Evolutionary conservation across 2,888 invertebrate species (phyloP).

Genomic region (Orthosia gothica): DNA sequence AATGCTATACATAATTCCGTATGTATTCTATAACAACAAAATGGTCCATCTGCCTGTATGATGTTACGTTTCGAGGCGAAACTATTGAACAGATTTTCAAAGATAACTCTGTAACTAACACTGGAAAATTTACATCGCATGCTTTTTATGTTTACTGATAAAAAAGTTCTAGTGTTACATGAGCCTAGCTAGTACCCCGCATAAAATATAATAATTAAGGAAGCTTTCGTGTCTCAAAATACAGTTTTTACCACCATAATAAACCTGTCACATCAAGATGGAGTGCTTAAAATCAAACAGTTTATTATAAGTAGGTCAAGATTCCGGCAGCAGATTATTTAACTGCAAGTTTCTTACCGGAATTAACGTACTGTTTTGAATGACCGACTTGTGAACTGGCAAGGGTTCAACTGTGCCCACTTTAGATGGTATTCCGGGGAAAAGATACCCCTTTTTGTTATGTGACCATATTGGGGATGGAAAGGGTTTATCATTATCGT

Average conservation of each 20-base stretch:
- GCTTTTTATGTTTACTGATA: background rate
- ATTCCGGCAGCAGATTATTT: slow-evolving; percentile 56
- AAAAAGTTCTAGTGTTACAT: background rate
- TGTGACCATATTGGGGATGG: background rate
- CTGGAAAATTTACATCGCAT: too few species aligned
- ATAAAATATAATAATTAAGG: slow-evolving; percentile 5
- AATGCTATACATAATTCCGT: background rate
- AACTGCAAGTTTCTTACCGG: slow-evolving; percentile 49
- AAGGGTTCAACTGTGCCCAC: slow-evolving; percentile 22
- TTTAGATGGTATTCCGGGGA: background rate
- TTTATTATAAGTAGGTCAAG: slow-evolving; percentile 57
- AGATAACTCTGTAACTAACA: background rate
- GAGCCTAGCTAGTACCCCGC: background rate
- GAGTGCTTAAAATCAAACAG: slow-evolving; percentile 54
- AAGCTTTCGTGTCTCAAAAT: slow-evolving; percentile 48
- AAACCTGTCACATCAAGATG: slow-evolving; percentile 55
- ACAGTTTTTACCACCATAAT: slow-evolving; percentile 32
- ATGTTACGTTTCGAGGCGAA: background rate
- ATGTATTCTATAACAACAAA: too few species aligned
- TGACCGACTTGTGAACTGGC: slow-evolving; percentile 35
- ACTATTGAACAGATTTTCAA: background rate
- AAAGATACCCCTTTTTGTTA: background rate
- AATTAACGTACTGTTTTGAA: slow-evolving; percentile 54
- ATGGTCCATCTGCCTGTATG: too few species aligned
- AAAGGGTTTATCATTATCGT: background rate